A percentile compares a stretch with the other conserved stretches of the same genome.
These are phyloP conservation scores for Eumerus sabulonum DNA, from an alignment of 2,888 invertebrate species.

Conservation along the genomic window DNA sequence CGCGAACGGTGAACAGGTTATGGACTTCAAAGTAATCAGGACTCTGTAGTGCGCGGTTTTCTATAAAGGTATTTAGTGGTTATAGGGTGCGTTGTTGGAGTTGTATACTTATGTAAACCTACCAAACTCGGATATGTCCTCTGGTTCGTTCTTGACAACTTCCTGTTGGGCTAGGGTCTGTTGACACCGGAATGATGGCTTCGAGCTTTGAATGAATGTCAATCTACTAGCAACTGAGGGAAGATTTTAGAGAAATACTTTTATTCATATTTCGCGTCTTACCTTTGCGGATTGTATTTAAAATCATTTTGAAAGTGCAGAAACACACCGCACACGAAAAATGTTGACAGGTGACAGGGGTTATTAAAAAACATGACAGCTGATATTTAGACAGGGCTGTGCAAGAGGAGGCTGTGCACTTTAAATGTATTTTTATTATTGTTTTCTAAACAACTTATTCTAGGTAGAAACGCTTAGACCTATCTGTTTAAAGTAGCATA, in stretches of 20 bases:
- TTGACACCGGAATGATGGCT: constrained; percentile 51
- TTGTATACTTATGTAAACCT: constrained; percentile 34
- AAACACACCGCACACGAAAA: constrained; percentile 35
- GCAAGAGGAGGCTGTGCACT: not conserved
- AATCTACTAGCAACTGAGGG: constrained; percentile 14
- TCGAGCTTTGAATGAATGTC: constrained; percentile 1
- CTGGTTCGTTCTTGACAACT: constrained; percentile 66
- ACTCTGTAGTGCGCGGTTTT: constrained; percentile 75
- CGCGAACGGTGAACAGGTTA: constrained; percentile 91
- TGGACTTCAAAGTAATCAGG: constrained; percentile 94
- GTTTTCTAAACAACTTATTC: too few relatives aligned
- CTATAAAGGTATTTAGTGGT: constrained; percentile 67
- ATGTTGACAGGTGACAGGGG: constrained; percentile 31
- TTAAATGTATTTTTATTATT: too few relatives aligned
- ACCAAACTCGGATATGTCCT: constrained; percentile 72
- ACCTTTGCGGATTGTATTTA: constrained; percentile 73
- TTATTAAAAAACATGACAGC: constrained; percentile 11
- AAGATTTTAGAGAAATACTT: not conserved
- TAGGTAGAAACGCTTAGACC: too few relatives aligned
- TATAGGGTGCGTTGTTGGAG: not conserved
- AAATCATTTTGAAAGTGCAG: constrained; percentile 25
- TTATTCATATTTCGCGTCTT: constrained; percentile 6
- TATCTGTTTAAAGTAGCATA: too few relatives aligned
- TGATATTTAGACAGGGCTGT: constrained; percentile 1
- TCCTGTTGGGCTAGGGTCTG: constrained; percentile 59